phyloP scores from a whole-genome alignment of 53 echinoderm and acorn worm species.

The Zoroaster sp. region DNA sequence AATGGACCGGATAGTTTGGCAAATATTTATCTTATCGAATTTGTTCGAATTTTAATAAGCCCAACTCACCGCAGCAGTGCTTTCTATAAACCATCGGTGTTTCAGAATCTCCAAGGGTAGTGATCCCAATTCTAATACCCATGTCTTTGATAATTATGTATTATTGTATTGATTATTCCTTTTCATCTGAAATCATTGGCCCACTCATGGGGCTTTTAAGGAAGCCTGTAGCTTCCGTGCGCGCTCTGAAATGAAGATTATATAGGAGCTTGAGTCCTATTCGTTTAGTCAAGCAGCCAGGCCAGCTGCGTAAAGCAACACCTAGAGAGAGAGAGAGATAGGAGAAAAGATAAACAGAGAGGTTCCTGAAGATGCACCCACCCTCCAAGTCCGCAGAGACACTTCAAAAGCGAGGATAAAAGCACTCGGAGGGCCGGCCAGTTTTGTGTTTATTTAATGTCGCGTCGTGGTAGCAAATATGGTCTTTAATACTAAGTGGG shows the following conservation, averaged over 20 bases:
- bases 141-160: background rate
- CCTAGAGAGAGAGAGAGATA: background rate
- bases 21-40: constrained; percentile 51
- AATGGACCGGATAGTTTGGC: constrained; percentile 3
- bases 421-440: background rate
- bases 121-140: background rate
- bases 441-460: constrained; percentile 21
- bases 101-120: background rate
- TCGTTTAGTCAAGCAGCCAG: background rate
- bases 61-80: background rate
- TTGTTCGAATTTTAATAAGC: constrained; percentile 13
- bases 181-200: constrained; percentile 4
- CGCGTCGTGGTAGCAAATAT: constrained; percentile 2
- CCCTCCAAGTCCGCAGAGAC: background rate
- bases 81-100: background rate
- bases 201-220: constrained; percentile 20
- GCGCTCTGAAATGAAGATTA: constrained; percentile 13
- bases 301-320: constrained; percentile 38
- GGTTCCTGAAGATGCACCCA: constrained; percentile 1
- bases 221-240: background rate
- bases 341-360: background rate
- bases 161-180: constrained; percentile 1
- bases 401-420: background rate
- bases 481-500: background rate
- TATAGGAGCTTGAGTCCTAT: background rate